These are phyloP conservation scores for Cremastobaeus sp. DNA, from an alignment of 2,888 invertebrate genomes.

Conservation along the genomic window DNA sequence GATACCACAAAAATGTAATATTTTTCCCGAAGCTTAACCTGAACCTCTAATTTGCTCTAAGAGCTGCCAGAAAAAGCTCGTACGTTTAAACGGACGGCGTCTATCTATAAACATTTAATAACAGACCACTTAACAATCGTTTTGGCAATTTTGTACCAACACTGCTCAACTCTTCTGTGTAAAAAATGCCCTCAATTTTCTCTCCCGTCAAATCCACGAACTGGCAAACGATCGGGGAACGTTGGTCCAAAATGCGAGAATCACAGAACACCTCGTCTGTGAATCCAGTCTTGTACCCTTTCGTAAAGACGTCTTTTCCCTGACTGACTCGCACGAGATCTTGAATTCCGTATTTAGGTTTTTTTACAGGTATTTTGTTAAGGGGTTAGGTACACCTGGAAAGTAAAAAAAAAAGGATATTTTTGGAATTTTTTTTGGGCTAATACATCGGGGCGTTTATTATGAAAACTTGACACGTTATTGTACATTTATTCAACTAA, in stretches of 20 bases:
- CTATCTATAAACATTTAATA: conserved; percentile 31
- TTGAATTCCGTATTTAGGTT: conserved; percentile 3
- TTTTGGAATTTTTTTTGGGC: too few species aligned
- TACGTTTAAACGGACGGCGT: conserved; percentile 8
- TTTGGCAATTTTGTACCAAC: conserved; percentile 8
- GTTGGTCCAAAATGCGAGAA: neutral
- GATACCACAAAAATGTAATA: conserved; percentile 24
- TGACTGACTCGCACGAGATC: conserved; percentile 10
- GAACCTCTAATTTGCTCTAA: conserved; percentile 40
- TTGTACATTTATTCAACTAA: too few species aligned
- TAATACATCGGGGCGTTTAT: too few species aligned
- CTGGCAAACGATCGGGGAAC: neutral
- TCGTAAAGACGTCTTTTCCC: conserved; percentile 3
- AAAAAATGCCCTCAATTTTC: conserved; percentile 22
- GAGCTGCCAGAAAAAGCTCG: conserved; percentile 16
- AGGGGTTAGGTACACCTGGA: too few species aligned
- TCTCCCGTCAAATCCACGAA: neutral
- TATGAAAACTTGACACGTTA: too few species aligned
- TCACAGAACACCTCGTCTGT: neutral
- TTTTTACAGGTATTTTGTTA: too few species aligned
- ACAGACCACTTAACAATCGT: conserved; percentile 20
- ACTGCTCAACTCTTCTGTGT: conserved; percentile 6
- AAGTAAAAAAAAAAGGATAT: too few species aligned
- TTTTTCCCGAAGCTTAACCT: conserved; percentile 9
- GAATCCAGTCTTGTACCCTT: neutral